Percentiles rank a stretch among this genome's conserved stretches.
Evolutionary conservation across 2,888 invertebrate species (phyloP).

Genomic region (Macroteleia sp.): DNA sequence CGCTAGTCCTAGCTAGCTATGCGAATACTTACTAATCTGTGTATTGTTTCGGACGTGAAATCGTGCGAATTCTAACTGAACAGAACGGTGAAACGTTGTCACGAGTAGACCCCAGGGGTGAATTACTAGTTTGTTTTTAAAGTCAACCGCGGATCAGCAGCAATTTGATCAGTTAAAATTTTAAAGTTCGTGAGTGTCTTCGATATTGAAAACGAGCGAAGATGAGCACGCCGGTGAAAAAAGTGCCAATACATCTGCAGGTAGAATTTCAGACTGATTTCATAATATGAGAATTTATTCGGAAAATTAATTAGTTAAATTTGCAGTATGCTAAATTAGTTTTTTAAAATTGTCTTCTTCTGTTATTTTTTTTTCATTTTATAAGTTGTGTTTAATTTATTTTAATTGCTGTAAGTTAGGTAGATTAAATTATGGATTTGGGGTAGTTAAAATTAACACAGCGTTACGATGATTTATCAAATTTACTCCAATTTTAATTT

Average conservation of each 20-base stretch:
- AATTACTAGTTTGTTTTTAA: neutral
- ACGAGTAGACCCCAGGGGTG: neutral
- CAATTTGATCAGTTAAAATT: neutral
- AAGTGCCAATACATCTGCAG: slow-evolving; percentile 97
- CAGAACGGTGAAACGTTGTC: neutral
- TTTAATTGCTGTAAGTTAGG: too few species aligned
- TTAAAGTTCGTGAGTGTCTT: slow-evolving; percentile 5
- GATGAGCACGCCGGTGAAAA: slow-evolving; percentile 95
- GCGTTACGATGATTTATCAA: too few species aligned
- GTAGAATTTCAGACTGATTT: slow-evolving; percentile 84
- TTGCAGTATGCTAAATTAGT: too few species aligned
- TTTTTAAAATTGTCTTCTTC: too few species aligned
- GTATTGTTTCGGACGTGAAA: slow-evolving; percentile 27
- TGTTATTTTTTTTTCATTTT: too few species aligned
- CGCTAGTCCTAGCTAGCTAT: slow-evolving; percentile 59
- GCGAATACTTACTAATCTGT: slow-evolving; percentile 6
- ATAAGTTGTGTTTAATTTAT: too few species aligned
- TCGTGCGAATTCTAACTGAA: slow-evolving; percentile 19
- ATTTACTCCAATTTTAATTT: too few species aligned
- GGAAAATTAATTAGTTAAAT: too few species aligned
- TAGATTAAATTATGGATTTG: too few species aligned
- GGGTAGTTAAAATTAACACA: too few species aligned
- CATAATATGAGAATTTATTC: too few species aligned
- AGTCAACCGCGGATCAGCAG: neutral
- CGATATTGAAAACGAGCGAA: slow-evolving; percentile 57